A percentile compares a stretch with the other conserved stretches of the same genome.
These are phyloP conservation scores for Epizoanthus illoricatus DNA, from an alignment of 92 coral and sea anemone species.

Conservation along the genomic window DNA sequence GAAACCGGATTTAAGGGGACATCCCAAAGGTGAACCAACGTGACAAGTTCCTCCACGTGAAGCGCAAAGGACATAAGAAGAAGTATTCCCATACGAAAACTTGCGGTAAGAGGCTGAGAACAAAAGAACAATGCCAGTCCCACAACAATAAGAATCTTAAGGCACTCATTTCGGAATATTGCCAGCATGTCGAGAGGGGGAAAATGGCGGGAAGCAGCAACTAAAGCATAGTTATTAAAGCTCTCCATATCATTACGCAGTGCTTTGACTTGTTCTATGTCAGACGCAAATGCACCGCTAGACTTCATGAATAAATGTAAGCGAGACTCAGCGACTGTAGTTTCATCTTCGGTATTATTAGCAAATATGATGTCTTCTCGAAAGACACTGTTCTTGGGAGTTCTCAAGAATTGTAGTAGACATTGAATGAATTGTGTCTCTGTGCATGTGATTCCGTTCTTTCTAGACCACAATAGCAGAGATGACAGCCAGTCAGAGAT, in stretches of 20 bases:
- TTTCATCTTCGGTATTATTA: neutral
- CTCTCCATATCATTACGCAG: slow-evolving; percentile 22
- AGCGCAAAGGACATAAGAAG: slow-evolving; percentile 41
- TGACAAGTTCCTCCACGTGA: slow-evolving; percentile 39
- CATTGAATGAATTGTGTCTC: slow-evolving; percentile 38
- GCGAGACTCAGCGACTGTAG: slow-evolving; percentile 41
- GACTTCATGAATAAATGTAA: slow-evolving; percentile 44
- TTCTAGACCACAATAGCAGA: slow-evolving; percentile 40
- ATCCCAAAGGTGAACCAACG: slow-evolving; percentile 23
- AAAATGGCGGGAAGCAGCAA: slow-evolving; percentile 37
- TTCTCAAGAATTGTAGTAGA: slow-evolving; percentile 39
- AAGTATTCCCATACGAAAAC: slow-evolving; percentile 46
- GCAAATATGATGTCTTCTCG: slow-evolving; percentile 31
- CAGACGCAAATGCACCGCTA: slow-evolving; percentile 10
- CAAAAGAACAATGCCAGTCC: slow-evolving; percentile 37
- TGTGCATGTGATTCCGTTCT: slow-evolving; percentile 36
- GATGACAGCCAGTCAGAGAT: slow-evolving; percentile 52
- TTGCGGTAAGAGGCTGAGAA: slow-evolving; percentile 46
- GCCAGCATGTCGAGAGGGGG: slow-evolving; percentile 33
- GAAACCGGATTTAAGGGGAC: slow-evolving; percentile 54
- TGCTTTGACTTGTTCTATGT: slow-evolving; percentile 1
- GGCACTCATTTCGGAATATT: slow-evolving; percentile 15
- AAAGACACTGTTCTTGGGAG: slow-evolving; percentile 13
- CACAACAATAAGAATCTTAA: slow-evolving; percentile 33
- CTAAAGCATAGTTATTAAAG: neutral